Evolutionary conservation across 2,797 vertebrate species (phyloP).

Genomic region (Cynodonichthys magdalenae): DNA sequence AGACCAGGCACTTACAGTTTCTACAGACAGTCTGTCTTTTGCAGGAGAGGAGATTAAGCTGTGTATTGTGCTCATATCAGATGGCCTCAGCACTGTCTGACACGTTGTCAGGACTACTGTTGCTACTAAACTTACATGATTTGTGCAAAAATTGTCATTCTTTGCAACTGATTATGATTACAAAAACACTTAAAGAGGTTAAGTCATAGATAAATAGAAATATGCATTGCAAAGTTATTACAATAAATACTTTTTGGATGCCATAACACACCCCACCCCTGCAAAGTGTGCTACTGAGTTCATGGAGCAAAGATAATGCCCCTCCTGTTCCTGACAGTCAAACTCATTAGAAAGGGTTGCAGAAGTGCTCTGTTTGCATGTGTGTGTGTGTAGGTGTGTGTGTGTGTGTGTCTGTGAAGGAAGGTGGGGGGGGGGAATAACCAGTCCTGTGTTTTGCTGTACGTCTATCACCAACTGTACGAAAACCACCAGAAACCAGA

Average conservation of each 20-base stretch:
- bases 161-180: background rate
- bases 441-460: conserved; percentile 68
- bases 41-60: conserved; percentile 55
- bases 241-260: background rate
- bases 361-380: conserved; percentile 12
- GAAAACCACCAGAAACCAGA: conserved; percentile 79
- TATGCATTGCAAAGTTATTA: background rate
- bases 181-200: background rate
- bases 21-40: conserved; percentile 50
- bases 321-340: conserved; percentile 77
- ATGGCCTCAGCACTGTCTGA: conserved; percentile 21
- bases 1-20: conserved; percentile 37
- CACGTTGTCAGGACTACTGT: conserved; percentile 7
- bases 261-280: background rate
- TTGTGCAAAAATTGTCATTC: background rate
- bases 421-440: conserved; percentile 45
- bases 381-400: too few species aligned
- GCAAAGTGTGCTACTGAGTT: conserved; percentile 42
- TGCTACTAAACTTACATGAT: background rate
- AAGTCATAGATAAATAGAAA: background rate
- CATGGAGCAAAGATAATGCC: conserved; percentile 58
- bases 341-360: conserved; percentile 52
- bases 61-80: conserved; percentile 45
- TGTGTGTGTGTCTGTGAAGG: background rate
- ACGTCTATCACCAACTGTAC: conserved; percentile 78